Conservation (phyloP, 2,888 invertebrate genomes). For the Halictus quadricinctus region DNA sequence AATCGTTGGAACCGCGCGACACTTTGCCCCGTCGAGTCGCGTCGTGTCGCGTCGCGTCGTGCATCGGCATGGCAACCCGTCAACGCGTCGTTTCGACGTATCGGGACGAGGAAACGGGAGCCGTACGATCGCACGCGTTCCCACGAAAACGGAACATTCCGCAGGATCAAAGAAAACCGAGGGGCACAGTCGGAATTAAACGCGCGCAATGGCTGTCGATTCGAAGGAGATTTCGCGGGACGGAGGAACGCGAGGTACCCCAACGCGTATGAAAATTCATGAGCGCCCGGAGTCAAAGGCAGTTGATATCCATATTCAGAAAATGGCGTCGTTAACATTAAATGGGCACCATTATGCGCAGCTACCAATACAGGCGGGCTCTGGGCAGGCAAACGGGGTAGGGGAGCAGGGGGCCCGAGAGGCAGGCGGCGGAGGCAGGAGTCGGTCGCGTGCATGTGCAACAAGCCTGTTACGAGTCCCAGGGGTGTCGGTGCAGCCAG, state of each 20-base stretch:
- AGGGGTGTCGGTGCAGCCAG: constrained; percentile 42
- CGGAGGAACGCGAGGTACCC: constrained; percentile 53
- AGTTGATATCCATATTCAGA: constrained; percentile 79
- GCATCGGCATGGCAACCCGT: too few relatives aligned
- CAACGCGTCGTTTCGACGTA: background rate
- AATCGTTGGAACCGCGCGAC: constrained; percentile 23
- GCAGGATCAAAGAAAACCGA: background rate
- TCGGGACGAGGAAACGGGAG: background rate
- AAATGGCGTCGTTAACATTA: constrained; percentile 82
- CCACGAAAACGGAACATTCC: background rate
- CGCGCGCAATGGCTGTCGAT: constrained; percentile 55
- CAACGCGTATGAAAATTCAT: constrained; percentile 79
- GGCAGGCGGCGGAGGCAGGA: constrained; percentile 2
- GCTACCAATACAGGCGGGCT: constrained; percentile 58
- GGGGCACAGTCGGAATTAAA: constrained; percentile 44
- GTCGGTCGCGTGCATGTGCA: constrained; percentile 62
- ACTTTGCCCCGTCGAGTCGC: constrained; percentile 25
- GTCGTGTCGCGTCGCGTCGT: background rate
- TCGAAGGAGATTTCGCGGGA: constrained; percentile 51
- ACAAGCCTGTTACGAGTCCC: constrained; percentile 61
- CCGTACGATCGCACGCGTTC: background rate
- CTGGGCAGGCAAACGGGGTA: background rate
- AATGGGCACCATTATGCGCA: constrained; percentile 79
- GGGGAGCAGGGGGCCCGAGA: background rate
- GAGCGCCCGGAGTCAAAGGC: constrained; percentile 76